These are phyloP conservation scores for Pissodes strobi DNA, from an alignment of 1,140 invertebrate species.

Conservation along the genomic window DNA sequence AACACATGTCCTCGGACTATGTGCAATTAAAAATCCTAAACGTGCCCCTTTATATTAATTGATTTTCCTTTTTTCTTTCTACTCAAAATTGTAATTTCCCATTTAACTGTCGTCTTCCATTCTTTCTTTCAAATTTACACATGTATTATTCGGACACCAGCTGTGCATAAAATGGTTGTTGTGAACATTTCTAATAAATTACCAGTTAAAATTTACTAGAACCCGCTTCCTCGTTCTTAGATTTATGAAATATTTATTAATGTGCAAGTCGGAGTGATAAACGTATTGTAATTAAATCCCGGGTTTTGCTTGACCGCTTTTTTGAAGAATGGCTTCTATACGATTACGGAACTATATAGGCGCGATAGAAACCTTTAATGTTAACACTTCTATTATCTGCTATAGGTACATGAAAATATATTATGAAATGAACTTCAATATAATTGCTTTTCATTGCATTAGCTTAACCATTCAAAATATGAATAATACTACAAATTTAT, in stretches of 20 bases:
- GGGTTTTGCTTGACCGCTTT: conserved; percentile 20
- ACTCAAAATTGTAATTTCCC: conserved; percentile 3
- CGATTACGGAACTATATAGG: neutral
- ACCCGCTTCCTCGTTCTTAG: conserved; percentile 22
- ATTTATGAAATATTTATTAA: conserved; percentile 29
- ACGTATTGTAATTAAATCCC: conserved; percentile 18
- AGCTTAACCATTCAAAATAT: no score
- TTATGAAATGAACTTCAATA: no score
- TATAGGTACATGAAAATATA: no score
- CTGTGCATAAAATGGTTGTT: conserved; percentile 30
- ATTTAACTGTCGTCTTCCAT: conserved; percentile 17
- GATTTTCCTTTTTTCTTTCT: no score
- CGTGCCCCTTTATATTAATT: neutral
- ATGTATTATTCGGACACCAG: conserved; percentile 24
- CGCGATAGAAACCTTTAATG: no score
- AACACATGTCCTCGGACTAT: no score
- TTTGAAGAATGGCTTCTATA: conserved; percentile 6
- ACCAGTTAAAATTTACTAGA: conserved; percentile 20
- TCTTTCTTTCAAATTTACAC: conserved; percentile 24
- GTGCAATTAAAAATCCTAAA: no score
- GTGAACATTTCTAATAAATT: conserved; percentile 32
- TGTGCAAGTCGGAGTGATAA: conserved; percentile 12
- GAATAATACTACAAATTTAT: no score
- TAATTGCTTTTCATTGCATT: no score
- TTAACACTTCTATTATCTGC: no score